Base-by-base conservation (phyloP, 1,140 invertebrate genomes). In the Diorhabda carinulata region DNA sequence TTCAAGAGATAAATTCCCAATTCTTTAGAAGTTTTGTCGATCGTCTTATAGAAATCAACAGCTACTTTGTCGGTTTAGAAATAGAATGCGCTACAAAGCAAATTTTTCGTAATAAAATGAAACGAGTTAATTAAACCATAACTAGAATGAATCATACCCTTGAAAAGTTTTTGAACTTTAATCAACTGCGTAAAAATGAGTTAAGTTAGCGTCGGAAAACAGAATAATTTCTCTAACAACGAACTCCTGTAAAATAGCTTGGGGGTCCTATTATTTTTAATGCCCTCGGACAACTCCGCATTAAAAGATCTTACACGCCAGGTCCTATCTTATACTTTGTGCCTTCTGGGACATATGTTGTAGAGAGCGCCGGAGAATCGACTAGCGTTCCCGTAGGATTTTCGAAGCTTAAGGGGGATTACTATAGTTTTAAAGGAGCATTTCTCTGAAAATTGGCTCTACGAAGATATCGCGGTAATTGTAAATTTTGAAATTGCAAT, bases 391-490 rank as follows among this genome's bases (percentile, higher is more conserved):
- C 47, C 47, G 47, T 52, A 52, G 47, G 47, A 52, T 52, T 52
- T 52, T 52, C 47, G n/a, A 52, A 52, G 47, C 47, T 52, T 52
- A 52, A 52, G 47, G 47, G 47, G 47, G 47, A 52, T 52, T 52
- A 52, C 47, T 52, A n/a, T 52, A 52, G 47, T 52, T 52, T 52
- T 52, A 52, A 52, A 52, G 47, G 47, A 52, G n/a, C 47, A 52
- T n/a, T 52, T 52, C n/a, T 6, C 47, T n/a, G 47, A 52, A n/a
- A 52, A 52, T 52, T 52, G 47, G 47, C 6, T 52, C 47, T 52
- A 52, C n/a, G n/a, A 52, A 52, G 47, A n/a, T 52, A 52, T 52
- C 47, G 47, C 47, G 47, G 6, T n/a, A 4, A n/a, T 52, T 52
- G 47, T 6, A n/a, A 52, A 52, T 52, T 52, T 6, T n/a, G 6